Evolutionary conservation across 2,113 vertebrate genomes (phyloP).

Genomic region (Malurus alboscapulatus): DNA sequence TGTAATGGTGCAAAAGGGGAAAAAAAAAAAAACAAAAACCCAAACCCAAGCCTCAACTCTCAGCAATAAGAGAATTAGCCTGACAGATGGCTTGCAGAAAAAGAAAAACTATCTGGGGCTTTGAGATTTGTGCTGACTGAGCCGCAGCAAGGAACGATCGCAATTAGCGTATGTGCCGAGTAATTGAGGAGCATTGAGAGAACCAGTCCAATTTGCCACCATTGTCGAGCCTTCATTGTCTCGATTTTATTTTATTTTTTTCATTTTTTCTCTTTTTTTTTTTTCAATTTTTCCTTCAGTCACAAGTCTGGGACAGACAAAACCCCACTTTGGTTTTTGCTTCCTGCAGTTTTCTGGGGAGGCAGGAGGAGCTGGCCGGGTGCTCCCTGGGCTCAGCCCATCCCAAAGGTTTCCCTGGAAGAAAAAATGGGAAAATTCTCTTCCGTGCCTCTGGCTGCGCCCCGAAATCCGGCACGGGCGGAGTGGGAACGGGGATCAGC

Average conservation of each 20-base stretch:
- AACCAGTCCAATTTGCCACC: constrained; percentile 33
- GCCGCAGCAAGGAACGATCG: constrained; percentile 4
- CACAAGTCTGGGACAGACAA: not conserved
- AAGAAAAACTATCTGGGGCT: constrained; percentile 31
- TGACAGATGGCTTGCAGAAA: constrained; percentile 59
- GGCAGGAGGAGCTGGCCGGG: fast-evolving
- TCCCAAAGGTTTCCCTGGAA: not conserved
- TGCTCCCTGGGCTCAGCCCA: not conserved
- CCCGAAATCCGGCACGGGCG: too few relatives aligned
- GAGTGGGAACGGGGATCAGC: too few relatives aligned
- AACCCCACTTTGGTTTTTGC: not conserved
- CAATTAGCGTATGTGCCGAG: constrained; percentile 32
- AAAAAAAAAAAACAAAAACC: not conserved
- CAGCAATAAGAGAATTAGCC: constrained; percentile 30
- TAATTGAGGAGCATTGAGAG: constrained; percentile 45
- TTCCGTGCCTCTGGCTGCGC: too few relatives aligned
- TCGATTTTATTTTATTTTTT: not conserved
- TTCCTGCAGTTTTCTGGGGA: not conserved
- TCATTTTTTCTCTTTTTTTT: not conserved
- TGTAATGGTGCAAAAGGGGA: not conserved
- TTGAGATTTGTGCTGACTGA: constrained; percentile 57
- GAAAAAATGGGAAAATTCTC: too few relatives aligned
- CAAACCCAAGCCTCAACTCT: not conserved
- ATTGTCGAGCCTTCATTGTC: constrained; percentile 27
- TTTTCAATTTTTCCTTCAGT: not conserved